Evolutionary conservation across 2,888 invertebrate species (phyloP).

Genomic region (Acronicta alni): DNA sequence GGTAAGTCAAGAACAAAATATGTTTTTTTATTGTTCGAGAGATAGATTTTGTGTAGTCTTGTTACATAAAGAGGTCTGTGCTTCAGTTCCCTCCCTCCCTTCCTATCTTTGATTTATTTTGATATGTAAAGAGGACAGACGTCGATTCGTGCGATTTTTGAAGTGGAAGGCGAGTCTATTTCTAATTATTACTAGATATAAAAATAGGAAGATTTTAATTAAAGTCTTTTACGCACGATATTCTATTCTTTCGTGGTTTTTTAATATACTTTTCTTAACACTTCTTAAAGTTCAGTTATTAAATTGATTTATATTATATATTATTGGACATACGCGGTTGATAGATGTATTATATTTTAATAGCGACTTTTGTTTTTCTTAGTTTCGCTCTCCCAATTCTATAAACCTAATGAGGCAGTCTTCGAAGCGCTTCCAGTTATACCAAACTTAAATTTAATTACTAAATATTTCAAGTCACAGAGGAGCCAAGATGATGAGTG

Average conservation of each 20-base stretch:
- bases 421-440: background rate
- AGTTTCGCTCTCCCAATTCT: too few species aligned
- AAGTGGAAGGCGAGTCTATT: slow-evolving; percentile 18
- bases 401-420: too few species aligned
- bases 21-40: slow-evolving; percentile 35
- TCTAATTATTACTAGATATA: slow-evolving; percentile 23
- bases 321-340: too few species aligned
- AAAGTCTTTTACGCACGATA: too few species aligned
- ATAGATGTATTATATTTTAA: too few species aligned
- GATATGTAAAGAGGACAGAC: slow-evolving; percentile 60
- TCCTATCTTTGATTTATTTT: slow-evolving; percentile 62
- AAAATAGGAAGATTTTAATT: too few species aligned
- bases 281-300: too few species aligned
- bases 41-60: slow-evolving; percentile 50
- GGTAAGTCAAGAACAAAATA: slow-evolving; percentile 46
- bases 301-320: too few species aligned
- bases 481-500: slow-evolving; percentile 8
- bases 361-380: too few species aligned
- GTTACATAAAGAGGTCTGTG: slow-evolving; percentile 57
- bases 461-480: background rate
- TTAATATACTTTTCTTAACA: too few species aligned
- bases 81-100: slow-evolving; percentile 44
- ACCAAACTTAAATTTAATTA: slow-evolving; percentile 2
- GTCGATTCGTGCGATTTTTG: slow-evolving; percentile 55
- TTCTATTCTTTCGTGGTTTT: too few species aligned